Base-by-base conservation (phyloP, 2,113 vertebrate species). In the Upupa epops region DNA sequence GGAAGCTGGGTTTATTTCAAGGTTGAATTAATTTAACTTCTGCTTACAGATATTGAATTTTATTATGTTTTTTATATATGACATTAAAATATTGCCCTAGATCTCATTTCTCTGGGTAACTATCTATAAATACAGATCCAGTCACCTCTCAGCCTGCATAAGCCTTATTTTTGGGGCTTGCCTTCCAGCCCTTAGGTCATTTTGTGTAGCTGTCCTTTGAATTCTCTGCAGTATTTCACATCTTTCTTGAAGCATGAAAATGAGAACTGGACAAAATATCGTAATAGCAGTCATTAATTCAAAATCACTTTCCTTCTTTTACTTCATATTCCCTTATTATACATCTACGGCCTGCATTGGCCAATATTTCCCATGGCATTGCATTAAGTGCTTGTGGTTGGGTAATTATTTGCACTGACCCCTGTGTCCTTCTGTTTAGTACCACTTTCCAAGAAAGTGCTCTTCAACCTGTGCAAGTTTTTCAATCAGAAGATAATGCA, bases 241-340 rank as follows among this genome's bases (percentile, higher is more conserved):
- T 91, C 78, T 94, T 96, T 83, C 84, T 85, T 73, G 91, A 92
- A 91, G 94, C 94, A 95, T 91, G 84, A 95, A 95, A 93, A 92
- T 91, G 82, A 95, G 84, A 94, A 92, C 74, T 92, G 84, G 93
- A 91, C 93, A 82, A 92, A 82, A 87, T 63, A 73, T 66, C 4
- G 1, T 93, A 94, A 92, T 85, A 89, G 89, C 66, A 63, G 78
- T 63, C 93, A 76, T 93, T 93, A 93, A 94, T 93, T 89, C 91
- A 93, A 94, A 95, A 92, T 93, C 55, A 70, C 66, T 95, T 93
- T 59, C 51, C 36, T 66, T 87, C 66, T 92, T 92, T 90, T 92
- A 79, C 46, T 91, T 92, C 48, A 73, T 72, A 89, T 79, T 87
- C 84, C 55, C 42, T 85, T 91, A 92, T 93, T 91, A 73, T 76